Evolutionary conservation across 2,888 invertebrate genomes (phyloP).

Genomic region (Parnassius smintheus): DNA sequence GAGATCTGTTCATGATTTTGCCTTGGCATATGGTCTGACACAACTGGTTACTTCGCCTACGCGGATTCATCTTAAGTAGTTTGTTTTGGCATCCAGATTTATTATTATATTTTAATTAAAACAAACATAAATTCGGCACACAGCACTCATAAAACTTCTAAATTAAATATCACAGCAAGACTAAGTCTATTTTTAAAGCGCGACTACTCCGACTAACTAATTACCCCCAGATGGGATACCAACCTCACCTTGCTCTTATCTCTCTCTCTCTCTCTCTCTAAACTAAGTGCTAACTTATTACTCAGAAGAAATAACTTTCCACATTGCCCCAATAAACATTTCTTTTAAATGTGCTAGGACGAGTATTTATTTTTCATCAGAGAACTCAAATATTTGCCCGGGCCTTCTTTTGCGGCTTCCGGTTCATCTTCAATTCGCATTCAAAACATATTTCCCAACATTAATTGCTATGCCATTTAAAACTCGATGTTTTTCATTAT

Average conservation of each 20-base stretch:
- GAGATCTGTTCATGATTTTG: too few species aligned
- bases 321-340: conserved; percentile 35
- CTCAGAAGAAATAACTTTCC: conserved; percentile 31
- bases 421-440: conserved; percentile 11
- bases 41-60: too few species aligned
- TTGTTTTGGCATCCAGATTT: too few species aligned
- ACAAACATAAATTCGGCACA: background rate
- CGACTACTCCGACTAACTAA: conserved; percentile 8
- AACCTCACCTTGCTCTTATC: conserved; percentile 21
- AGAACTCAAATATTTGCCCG: conserved; percentile 50
- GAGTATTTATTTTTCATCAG: conserved; percentile 53
- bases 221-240: conserved; percentile 14
- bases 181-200: conserved; percentile 19
- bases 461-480: background rate
- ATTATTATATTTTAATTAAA: too few species aligned
- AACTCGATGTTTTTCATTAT: too few species aligned
- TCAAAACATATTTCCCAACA: background rate
- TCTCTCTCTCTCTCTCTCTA: conserved; percentile 6
- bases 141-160: conserved; percentile 12
- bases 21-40: too few species aligned
- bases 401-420: conserved; percentile 37
- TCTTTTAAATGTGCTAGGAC: conserved; percentile 34
- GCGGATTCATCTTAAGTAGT: too few species aligned
- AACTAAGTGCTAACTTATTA: conserved; percentile 24
- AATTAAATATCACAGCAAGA: conserved; percentile 9